Base-by-base conservation (phyloP, 2,797 vertebrate species). In the Neomorphus geoffroyi region DNA sequence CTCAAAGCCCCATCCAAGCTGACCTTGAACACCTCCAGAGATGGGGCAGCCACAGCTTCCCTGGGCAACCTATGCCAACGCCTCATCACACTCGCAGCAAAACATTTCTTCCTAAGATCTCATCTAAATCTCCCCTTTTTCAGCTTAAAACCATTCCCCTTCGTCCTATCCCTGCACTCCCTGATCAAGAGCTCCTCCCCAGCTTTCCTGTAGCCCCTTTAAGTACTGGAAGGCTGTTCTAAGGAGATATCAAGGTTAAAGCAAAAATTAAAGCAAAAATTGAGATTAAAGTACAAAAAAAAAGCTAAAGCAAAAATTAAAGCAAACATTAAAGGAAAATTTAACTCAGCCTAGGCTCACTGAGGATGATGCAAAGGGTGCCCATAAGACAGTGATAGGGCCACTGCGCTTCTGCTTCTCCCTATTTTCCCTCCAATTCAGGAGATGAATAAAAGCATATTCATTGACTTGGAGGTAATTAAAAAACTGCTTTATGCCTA, bases 391-490 rank as follows among this genome's bases (percentile, higher is more conserved):
- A 11, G 60, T 1, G 45, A 32, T 22, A 7, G 3, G 11, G 28
- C 33, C 27, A 16, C 35, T 2, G 1, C 0, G 32, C 46, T 13
- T n/a, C 65, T 2, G 2, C 18, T 15, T n/a, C n/a, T 7, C 27
- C 35, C 39, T 23, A 11, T n/a, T 53, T 18, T 74, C 57, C 43
- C 45, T 43, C 60, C 1, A 9, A 70, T 71, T 73, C 43, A 27
- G 43, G n/a, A 9, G 6, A 70, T 6, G 51, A 73, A 66, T 12
- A 10, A 22, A n/a, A 7, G n/a, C 3, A 7, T 9, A 65, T 7
- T 24, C 11, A 39, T 57, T 26, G 15, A 77, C 84, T 61, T 13
- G 13, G 72, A 53, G 48, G 10, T 78, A 88, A 91, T 79, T 72
- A 82, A 85, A 79, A 45, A 5, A 10, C 2, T 6, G 60, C 23